Percentiles rank a stretch among this genome's conserved stretches.
Evolutionary conservation across 2,888 invertebrate species (phyloP).

Genomic region (Odontomyia ornata): DNA sequence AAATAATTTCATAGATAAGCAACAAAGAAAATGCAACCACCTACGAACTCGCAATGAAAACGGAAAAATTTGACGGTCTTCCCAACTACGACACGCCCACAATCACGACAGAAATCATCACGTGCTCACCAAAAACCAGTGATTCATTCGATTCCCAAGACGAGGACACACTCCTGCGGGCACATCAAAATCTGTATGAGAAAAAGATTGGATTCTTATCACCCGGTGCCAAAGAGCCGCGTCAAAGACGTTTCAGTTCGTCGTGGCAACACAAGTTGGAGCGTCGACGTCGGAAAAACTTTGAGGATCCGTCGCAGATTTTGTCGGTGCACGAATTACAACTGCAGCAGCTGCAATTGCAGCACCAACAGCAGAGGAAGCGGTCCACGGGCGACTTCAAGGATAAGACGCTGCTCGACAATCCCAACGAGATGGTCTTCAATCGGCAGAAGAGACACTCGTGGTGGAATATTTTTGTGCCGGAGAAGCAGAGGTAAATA

Average conservation of each 20-base stretch:
- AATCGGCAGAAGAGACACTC: constrained; percentile 76
- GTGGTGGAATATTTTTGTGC: constrained; percentile 90
- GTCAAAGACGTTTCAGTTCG: constrained; percentile 58
- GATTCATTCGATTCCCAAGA: constrained; percentile 37
- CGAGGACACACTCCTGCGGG: constrained; percentile 23
- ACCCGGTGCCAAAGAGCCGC: constrained; percentile 56
- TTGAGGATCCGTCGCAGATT: constrained; percentile 53
- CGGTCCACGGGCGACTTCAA: constrained; percentile 23
- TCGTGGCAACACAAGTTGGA: constrained; percentile 63
- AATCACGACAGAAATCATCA: constrained; percentile 17
- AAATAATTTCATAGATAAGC: constrained; percentile 49
- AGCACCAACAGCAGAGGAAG: constrained; percentile 23
- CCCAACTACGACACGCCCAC: constrained; percentile 49
- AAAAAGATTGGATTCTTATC: constrained; percentile 7
- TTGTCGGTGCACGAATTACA: constrained; percentile 16
- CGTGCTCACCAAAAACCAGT: background rate
- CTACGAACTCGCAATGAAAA: constrained; percentile 62
- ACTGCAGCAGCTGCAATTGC: background rate
- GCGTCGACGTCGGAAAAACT: constrained; percentile 62
- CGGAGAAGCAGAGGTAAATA: constrained; percentile 75
- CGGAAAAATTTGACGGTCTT: constrained; percentile 62
- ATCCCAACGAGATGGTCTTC: constrained; percentile 17
- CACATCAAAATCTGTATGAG: constrained; percentile 5
- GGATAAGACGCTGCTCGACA: background rate
- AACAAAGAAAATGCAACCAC: constrained; percentile 53